Base-by-base conservation (phyloP, 2,113 vertebrate species). In the Mus pahari region DNA sequence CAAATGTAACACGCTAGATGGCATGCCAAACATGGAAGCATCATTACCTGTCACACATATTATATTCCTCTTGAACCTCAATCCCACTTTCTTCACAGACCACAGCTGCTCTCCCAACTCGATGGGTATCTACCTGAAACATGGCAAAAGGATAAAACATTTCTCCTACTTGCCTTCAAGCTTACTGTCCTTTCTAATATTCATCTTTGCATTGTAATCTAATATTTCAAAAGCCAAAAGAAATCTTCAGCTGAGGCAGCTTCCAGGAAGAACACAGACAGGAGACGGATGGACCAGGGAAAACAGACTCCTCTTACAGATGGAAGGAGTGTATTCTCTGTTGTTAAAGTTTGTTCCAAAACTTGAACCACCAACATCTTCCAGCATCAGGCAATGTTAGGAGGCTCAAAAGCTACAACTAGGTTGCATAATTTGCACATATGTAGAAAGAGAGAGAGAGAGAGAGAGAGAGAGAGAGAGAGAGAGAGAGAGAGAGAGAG, bases 281-380 rank as follows among this genome's bases (percentile, higher is more conserved):
- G 36, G 4, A 48, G 11, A 12, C 19, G 20, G 0, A 31, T 3
- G 1, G 22, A 53, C 28, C 66, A 73, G 84, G 45, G 13, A 86
- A 74, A 75, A 28, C 19, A 84, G 64, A 77, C 48, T 89, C 55
- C 20, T 75, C 87, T 70, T 33, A 17, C 17, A 81, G 42, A 26
- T 5, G 36, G 31, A 92, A 5, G 31, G 7, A 89, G 50, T 12
- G 12, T 26, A 94, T 26, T 90, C 71, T 28, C 3, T 1, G 33
- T 24, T 28, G 64, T 66, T 39, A 16, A 50, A 90, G 53, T 66
- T 92, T 2, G 2, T 55, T 95, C 92, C 39, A 77, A 33, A 94
- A 60, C 70, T 74, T 71, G 78, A 90, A 81, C 20, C 86, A 26
- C 70, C 73, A 53, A 58, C 26, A 86, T 50, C 36, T 31, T 28